phyloP scores from a whole-genome alignment of 2,888 invertebrate genomes.

The Heliconius ethilla region DNA sequence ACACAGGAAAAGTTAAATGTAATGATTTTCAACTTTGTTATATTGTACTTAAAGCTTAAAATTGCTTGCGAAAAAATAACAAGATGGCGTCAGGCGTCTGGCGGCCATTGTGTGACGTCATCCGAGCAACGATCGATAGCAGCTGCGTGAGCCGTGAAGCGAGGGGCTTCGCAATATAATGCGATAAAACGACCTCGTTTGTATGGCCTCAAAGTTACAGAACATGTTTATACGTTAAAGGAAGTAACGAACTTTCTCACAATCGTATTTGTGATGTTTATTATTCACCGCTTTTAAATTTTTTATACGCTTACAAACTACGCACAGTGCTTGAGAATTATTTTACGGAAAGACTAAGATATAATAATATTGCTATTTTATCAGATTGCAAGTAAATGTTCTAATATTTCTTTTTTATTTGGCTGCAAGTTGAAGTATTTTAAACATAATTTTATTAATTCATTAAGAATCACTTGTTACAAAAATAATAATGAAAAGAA shows the following conservation, averaged over 20 bases:
- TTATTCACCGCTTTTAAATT: background rate
- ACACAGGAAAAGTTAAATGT: background rate
- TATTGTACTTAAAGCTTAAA: background rate
- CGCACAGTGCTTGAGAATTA: background rate
- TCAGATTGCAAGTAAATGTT: background rate
- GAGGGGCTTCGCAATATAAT: conserved; percentile 35
- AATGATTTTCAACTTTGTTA: background rate
- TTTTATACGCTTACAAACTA: background rate
- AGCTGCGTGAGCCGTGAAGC: conserved; percentile 32
- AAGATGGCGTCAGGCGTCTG: conserved; percentile 40
- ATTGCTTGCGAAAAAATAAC: conserved; percentile 5
- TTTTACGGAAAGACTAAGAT: background rate
- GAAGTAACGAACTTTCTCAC: conserved; percentile 48
- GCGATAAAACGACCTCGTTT: conserved; percentile 37
- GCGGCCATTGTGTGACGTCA: conserved; percentile 42
- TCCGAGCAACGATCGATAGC: conserved; percentile 40
- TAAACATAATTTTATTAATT: too few species aligned
- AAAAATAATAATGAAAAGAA: too few species aligned
- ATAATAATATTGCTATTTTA: background rate
- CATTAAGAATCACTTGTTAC: too few species aligned
- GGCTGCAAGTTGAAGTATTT: background rate
- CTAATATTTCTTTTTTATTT: background rate
- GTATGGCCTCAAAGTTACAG: conserved; percentile 34
- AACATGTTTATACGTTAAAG: conserved; percentile 27
- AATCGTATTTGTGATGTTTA: conserved; percentile 20